Conservation (phyloP, 2,797 vertebrate genomes). For the Halcyon chelicuti region DNA sequence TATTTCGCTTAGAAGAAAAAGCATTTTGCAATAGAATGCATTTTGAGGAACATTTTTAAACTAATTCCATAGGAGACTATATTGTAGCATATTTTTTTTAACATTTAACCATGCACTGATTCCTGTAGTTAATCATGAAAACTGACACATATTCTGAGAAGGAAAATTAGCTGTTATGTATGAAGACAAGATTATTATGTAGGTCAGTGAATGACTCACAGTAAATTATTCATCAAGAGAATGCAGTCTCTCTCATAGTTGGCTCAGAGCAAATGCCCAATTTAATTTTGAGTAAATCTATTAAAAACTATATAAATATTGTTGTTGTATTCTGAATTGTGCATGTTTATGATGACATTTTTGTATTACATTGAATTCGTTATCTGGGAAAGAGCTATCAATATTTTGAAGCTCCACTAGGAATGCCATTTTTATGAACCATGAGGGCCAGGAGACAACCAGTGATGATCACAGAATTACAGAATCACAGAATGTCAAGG, state of each 20-base stretch:
- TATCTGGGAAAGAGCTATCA: background rate
- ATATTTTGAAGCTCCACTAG: background rate
- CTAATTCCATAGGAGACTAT: background rate
- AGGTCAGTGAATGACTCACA: background rate
- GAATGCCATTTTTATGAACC: background rate
- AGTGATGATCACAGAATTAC: background rate
- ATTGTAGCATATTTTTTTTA: background rate
- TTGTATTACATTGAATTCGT: background rate
- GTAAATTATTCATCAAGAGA: background rate
- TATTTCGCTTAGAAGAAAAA: background rate
- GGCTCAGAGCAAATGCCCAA: background rate
- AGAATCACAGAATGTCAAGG: no score
- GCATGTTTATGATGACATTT: background rate
- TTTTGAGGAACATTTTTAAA: background rate
- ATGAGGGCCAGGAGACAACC: background rate
- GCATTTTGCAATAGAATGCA: background rate
- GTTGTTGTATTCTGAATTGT: background rate
- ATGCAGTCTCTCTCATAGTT: background rate
- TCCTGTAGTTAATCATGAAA: background rate
- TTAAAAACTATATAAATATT: background rate
- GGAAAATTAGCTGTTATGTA: background rate
- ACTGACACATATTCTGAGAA: background rate
- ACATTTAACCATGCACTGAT: background rate
- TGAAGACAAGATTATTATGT: background rate
- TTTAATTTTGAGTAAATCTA: background rate